Evolutionary conservation across 2,797 vertebrate species (phyloP).

Genomic region (Myotis pilosus): DNA sequence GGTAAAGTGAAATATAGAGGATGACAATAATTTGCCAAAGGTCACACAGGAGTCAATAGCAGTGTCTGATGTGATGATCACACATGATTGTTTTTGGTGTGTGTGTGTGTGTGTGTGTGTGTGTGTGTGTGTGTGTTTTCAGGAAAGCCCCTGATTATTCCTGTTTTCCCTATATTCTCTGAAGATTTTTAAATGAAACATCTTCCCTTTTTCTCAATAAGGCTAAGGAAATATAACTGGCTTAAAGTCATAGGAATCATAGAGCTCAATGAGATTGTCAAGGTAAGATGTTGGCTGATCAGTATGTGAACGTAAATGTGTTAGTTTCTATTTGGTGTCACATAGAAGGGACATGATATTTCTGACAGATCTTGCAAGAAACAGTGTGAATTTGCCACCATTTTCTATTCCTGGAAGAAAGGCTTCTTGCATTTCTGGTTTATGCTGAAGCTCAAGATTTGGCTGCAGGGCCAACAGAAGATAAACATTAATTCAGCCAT

Average conservation of each 20-base stretch:
- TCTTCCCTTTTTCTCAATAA: background rate
- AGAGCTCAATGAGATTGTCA: background rate
- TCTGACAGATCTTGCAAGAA: background rate
- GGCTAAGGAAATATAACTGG: background rate
- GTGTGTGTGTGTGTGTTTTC: background rate
- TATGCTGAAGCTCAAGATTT: background rate
- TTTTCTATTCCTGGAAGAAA: background rate
- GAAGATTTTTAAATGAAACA: background rate
- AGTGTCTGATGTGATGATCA: background rate
- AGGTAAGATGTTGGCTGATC: background rate
- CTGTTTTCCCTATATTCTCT: background rate
- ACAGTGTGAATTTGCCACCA: background rate
- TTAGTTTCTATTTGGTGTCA: background rate
- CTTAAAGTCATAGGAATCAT: background rate
- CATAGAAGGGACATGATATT: background rate
- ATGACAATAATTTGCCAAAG: background rate
- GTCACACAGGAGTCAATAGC: conserved; percentile 30
- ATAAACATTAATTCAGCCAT: background rate
- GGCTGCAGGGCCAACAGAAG: background rate
- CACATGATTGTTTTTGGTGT: background rate
- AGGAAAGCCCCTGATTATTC: background rate
- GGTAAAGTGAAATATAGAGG: background rate
- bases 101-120: background rate
- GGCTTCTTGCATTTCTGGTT: background rate
- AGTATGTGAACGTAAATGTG: no score